Evolutionary conservation across 1,140 invertebrate species (phyloP), one percentile per base, ranked within the genome.

Genomic region (Apis cerana): DNA sequence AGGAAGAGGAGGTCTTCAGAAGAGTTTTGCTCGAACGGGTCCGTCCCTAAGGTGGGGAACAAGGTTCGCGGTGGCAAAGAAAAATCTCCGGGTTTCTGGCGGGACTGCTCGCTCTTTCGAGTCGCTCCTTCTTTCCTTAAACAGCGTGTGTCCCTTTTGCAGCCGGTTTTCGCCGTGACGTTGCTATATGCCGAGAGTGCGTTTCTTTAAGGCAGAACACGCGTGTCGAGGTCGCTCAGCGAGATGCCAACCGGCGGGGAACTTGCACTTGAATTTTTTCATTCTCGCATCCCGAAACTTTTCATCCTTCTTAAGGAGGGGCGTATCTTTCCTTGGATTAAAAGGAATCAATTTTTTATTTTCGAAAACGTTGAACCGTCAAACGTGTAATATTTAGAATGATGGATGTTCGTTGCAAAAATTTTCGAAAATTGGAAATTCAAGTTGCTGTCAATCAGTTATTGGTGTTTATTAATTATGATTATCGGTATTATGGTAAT

Each of bases 81-180:
- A 80, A 81, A 84, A 80, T 84, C 77, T 61, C 2, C 27, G 69
- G 27, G 78, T 74, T 68, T 84, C 77, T 71, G 79, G 21, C 68
- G 59, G 58, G 77, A 62, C 75, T 19, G 56, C 48, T 64, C 56
- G 3, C 64, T 54, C 76, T 48, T 19, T n/a, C 43, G 54, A 56
- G 33, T 15, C 15, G 27, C 43, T 59, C 58, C 67, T 75, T 58
- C 82, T 81, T 70, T 82, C 80, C 83, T 84, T 84, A 80, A 80
- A 19, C 50, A 83, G 82, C 82, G 48, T 70, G 81, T 78, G 81
- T 78, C 81, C 67, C 81, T 78, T 77, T 83, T 78, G 75, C 69
- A 83, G 82, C 82, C 82, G 82, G 78, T 84, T 84, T 84, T 84
- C 72, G 67, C 59, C 71, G 64, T 82, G 62, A 75, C 75, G 54